phyloP scores from a whole-genome alignment of 2,113 vertebrate genomes.

The Myodes glareolus region DNA sequence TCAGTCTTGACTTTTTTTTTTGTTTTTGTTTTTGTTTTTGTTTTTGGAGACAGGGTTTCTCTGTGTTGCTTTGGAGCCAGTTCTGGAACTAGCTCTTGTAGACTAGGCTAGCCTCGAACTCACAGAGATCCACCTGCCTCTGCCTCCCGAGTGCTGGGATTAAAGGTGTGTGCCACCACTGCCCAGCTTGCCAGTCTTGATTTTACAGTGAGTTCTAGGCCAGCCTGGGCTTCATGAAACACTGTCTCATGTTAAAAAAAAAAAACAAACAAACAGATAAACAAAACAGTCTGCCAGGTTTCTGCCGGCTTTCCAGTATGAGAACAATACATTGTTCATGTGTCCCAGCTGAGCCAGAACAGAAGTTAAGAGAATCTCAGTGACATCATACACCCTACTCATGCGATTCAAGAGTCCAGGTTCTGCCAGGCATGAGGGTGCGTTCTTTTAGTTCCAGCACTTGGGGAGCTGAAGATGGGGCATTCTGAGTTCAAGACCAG shows the following conservation, averaged over 20 bases:
- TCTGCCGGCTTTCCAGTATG: slow-evolving; percentile 4
- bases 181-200: too few species aligned
- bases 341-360: background rate
- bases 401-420: background rate
- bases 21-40: too few species aligned
- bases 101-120: too few species aligned
- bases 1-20: background rate
- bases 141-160: too few species aligned
- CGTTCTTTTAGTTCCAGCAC: background rate
- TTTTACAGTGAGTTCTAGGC: background rate
- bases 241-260: background rate
- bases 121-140: too few species aligned
- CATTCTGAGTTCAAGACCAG: background rate
- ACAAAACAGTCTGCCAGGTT: background rate
- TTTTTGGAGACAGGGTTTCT: too few species aligned
- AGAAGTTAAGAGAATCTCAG: background rate
- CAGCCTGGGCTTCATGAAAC: background rate
- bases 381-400: background rate
- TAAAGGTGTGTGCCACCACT: too few species aligned
- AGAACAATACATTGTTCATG: background rate
- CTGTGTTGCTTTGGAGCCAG: too few species aligned
- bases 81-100: too few species aligned
- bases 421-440: background rate
- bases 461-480: background rate
- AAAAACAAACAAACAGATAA: background rate